These are phyloP conservation scores for Synergus itoensis DNA, from an alignment of 2,888 invertebrate species.

Conservation along the genomic window DNA sequence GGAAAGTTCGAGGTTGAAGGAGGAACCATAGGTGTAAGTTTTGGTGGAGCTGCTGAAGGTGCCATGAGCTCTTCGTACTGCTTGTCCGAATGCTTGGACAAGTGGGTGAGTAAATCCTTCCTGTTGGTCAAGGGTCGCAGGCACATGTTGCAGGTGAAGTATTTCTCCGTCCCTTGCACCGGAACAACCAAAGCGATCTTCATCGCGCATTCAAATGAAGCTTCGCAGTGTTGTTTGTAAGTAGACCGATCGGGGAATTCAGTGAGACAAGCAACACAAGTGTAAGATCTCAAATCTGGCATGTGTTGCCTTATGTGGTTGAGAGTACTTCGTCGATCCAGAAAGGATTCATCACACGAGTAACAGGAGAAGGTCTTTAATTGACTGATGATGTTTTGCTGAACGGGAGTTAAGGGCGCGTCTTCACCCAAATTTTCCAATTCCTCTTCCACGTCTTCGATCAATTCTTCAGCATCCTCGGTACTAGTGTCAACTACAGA, in stretches of 20 bases:
- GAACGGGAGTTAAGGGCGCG: conserved; percentile 71
- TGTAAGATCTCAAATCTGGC: conserved; percentile 72
- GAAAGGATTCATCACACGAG: conserved; percentile 68
- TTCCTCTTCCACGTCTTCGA: conserved; percentile 68
- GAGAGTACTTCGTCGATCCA: conserved; percentile 71
- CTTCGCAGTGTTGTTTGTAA: conserved; percentile 73
- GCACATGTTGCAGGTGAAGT: conserved; percentile 76
- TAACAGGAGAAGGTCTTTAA: conserved; percentile 75
- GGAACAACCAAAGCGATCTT: conserved; percentile 77
- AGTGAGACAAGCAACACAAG: conserved; percentile 75
- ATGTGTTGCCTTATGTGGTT: conserved; percentile 75
- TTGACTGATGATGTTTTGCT: conserved; percentile 75
- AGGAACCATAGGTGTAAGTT: conserved; percentile 59
- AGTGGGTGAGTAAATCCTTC: conserved; percentile 70
- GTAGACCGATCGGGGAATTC: conserved; percentile 72
- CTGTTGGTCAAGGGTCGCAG: conserved; percentile 68
- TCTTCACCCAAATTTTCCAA: conserved; percentile 68
- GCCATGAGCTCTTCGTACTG: conserved; percentile 65
- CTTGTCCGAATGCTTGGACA: conserved; percentile 70
- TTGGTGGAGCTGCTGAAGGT: conserved; percentile 59
- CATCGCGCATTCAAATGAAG: conserved; percentile 80
- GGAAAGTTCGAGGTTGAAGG: not conserved
- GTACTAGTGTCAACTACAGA: conserved; percentile 44
- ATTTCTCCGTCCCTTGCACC: conserved; percentile 70
- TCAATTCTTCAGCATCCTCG: conserved; percentile 51